Evolutionary conservation across 2,113 vertebrate genomes (phyloP).

Genomic region (Sturnus vulgaris): DNA sequence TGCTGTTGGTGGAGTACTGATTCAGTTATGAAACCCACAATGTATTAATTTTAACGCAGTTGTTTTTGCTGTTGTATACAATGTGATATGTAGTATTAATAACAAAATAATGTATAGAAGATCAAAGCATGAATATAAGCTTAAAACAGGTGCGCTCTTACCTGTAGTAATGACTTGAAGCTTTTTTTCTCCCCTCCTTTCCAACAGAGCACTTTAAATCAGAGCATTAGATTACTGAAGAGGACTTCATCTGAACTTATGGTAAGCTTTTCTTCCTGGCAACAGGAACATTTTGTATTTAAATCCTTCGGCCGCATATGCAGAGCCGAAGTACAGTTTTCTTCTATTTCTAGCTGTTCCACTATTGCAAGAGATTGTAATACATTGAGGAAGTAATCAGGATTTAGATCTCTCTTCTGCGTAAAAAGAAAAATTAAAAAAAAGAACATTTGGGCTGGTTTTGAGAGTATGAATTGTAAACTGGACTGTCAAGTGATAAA

Average conservation of each 20-base stretch:
- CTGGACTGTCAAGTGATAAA: neutral
- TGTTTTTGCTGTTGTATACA: neutral
- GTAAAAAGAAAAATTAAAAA: neutral
- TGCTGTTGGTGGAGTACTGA: neutral
- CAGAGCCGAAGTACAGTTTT: neutral
- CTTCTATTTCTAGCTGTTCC: neutral
- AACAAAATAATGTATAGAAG: neutral
- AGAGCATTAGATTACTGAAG: conserved; percentile 81
- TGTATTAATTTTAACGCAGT: neutral
- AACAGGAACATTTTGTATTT: neutral
- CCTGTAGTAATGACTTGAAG: neutral
- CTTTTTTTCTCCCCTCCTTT: neutral
- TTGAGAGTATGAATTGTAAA: neutral
- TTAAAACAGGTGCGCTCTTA: neutral
- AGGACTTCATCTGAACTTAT: conserved; percentile 74
- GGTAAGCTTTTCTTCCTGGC: conserved; percentile 69
- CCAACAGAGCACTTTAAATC: conserved; percentile 79
- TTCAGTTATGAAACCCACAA: neutral
- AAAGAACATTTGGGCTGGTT: neutral
- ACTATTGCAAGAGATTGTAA: neutral
- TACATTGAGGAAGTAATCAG: neutral
- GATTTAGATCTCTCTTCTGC: neutral
- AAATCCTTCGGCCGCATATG: fast-evolving
- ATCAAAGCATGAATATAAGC: neutral
- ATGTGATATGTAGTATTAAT: neutral